Conservation (phyloP, 2,113 vertebrate genomes). For the Cheilinus undulatus region DNA sequence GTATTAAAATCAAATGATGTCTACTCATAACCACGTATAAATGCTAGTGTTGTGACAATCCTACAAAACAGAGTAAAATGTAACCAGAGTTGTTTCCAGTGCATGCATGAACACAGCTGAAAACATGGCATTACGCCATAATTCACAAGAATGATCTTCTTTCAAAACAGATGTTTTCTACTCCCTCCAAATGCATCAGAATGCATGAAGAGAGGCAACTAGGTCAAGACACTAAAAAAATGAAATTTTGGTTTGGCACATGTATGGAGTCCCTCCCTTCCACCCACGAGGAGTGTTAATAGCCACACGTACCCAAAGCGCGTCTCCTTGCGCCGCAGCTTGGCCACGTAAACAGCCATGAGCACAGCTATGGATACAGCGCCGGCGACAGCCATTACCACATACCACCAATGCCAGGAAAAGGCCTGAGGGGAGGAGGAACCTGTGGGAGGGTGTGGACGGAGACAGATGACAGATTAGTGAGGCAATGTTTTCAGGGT, state of each 20-base stretch:
- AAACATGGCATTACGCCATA: background rate
- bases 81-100: constrained; percentile 5
- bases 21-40: too few relatives aligned
- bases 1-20: too few relatives aligned
- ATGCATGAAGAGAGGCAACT: constrained; percentile 19
- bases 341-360: constrained; percentile 86
- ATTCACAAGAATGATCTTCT: background rate
- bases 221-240: constrained; percentile 28
- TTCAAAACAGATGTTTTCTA: constrained; percentile 31
- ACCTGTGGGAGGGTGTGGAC: constrained; percentile 50
- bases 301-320: constrained; percentile 87
- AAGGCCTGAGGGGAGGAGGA: constrained; percentile 66
- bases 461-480: constrained; percentile 10
- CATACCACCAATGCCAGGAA: constrained; percentile 95
- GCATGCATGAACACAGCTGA: constrained; percentile 35
- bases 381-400: constrained; percentile 86
- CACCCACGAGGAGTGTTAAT: constrained; percentile 20
- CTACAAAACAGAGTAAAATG: constrained; percentile 17
- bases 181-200: constrained; percentile 11
- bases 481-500: background rate
- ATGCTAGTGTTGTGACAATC: too few relatives aligned
- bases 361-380: constrained; percentile 84
- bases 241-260: constrained; percentile 52
- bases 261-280: constrained; percentile 37
- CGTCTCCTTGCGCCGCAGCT: constrained; percentile 89